Evolutionary conservation across 23 tunicate genomes (phyloP), one percentile per base, ranked within the genome.

Genomic region (Trididemnum nubilum): DNA sequence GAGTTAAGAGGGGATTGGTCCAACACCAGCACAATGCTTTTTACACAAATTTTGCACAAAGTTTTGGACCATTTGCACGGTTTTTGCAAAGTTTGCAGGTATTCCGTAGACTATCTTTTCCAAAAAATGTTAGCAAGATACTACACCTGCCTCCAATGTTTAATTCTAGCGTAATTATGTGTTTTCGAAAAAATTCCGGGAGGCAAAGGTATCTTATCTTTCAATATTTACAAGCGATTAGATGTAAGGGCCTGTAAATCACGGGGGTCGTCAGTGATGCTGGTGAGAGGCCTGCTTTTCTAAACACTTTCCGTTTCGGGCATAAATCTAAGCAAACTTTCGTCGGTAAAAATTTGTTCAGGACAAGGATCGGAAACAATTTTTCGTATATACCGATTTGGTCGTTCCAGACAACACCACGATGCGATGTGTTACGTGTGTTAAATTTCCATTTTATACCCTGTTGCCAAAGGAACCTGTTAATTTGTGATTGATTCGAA

Each of bases 321-420:
- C 21, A 81, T 30, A 7, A 70, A 27, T 21, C 80, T 81, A 5
- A 30, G 24, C 35, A 81, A 67, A 33, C 71, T 24, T 35, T 81
- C 85, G 21, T 34, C 78, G 15, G n/a, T 33, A 26, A 81, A 38
- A 36, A 37, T 81, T 33, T 66, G 78, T 67, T 66, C 39, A 3
- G 32, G 35, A 27, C 60, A 35, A n/a, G 37, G 7, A 12, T 35
- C 31, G 26, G 27, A 23, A 22, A 81, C 80, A 34, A 81, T 71
- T 81, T 67, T 81, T n/a, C 81, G 79, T 4, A 67, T 34, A 12
- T 81, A 38, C 19, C 87, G 81, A 26, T 72, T 73, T 36, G 72
- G 80, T 7, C 80, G 5, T 83, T 71, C 37, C 57, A 72, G 9
- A 83, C 87, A 51, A 65, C 80, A 49, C 80, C 80, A 33, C 44